Conservation (phyloP, 2,113 vertebrate genomes). For the Upupa epops region DNA sequence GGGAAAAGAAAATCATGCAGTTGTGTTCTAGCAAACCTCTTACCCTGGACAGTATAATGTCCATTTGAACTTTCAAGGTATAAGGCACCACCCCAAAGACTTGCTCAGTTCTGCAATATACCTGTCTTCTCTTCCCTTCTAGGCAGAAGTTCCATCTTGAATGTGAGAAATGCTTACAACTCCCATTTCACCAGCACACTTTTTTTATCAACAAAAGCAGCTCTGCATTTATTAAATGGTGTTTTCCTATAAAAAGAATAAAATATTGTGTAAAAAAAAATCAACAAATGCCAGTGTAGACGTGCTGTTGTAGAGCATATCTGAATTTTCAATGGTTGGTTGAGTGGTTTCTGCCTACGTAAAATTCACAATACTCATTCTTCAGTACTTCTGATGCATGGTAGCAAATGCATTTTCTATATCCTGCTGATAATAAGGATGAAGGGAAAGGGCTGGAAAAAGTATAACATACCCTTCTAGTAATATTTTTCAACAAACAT, state of each 20-base stretch:
- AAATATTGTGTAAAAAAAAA: accelerated
- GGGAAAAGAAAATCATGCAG: not conserved
- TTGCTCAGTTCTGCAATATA: not conserved
- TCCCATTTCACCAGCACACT: not conserved
- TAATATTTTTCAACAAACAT: not conserved
- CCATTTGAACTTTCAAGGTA: not conserved
- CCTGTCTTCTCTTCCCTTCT: not conserved
- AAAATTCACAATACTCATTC: not conserved
- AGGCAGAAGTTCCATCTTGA: not conserved
- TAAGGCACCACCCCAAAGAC: not conserved
- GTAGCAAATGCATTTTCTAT: not conserved
- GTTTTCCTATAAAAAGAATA: not conserved
- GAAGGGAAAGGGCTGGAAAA: not conserved
- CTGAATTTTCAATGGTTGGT: not conserved
- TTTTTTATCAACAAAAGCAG: not conserved
- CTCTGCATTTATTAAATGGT: not conserved
- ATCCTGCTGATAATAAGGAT: not conserved
- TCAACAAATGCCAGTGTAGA: not conserved
- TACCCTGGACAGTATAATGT: not conserved
- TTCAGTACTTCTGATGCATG: not conserved
- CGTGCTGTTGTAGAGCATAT: not conserved
- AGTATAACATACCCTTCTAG: accelerated
- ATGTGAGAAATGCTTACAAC: not conserved
- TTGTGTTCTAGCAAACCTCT: not conserved
- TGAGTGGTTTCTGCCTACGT: not conserved